phyloP scores from a whole-genome alignment of 2,888 invertebrate genomes.

The Eremobia ochroleuca region DNA sequence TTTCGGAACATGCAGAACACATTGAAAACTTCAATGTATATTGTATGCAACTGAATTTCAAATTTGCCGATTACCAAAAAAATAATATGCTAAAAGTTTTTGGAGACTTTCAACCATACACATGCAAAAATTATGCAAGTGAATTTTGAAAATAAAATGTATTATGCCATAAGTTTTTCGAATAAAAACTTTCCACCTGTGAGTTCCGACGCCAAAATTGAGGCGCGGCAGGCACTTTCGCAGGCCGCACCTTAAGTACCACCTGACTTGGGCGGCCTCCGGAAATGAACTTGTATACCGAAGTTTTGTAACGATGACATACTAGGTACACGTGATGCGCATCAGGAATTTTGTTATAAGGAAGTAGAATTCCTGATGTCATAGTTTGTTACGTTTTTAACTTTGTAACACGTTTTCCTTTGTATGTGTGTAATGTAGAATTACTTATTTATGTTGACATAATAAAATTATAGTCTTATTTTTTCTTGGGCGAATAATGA shows the following conservation, averaged over 20 bases:
- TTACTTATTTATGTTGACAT: neutral
- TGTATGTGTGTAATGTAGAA: neutral
- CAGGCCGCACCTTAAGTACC: constrained; percentile 65
- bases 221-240: constrained; percentile 69
- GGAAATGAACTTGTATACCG: constrained; percentile 64
- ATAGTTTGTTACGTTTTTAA: neutral
- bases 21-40: neutral
- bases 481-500: neutral
- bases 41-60: neutral
- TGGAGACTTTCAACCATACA: too few species aligned
- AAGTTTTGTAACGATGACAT: constrained; percentile 64
- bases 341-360: constrained; percentile 11
- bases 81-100: neutral
- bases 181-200: constrained; percentile 53
- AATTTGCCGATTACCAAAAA: neutral
- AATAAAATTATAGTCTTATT: neutral
- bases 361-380: constrained; percentile 1
- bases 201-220: constrained; percentile 37
- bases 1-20: neutral
- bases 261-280: constrained; percentile 56
- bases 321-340: constrained; percentile 49
- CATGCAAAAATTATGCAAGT: neutral
- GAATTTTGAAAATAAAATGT: neutral
- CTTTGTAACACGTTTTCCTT: neutral
- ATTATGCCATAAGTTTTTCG: neutral